Conservation (phyloP, 2,113 vertebrate genomes). For the Hoplias malabaricus region DNA sequence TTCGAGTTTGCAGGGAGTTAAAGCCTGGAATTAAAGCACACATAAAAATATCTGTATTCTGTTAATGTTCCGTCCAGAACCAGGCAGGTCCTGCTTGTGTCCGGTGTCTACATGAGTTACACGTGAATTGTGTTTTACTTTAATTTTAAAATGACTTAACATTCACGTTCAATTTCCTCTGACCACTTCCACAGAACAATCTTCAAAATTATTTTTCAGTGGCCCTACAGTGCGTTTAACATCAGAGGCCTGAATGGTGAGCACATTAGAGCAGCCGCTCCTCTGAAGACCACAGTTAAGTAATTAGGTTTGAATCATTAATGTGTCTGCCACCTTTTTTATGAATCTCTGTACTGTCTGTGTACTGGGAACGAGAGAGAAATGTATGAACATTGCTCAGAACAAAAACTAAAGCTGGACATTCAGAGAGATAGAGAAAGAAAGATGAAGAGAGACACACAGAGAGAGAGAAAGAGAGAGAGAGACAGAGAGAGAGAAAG, state of each 20-base stretch:
- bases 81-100: no score
- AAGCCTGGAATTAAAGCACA: no score
- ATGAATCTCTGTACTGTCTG: slow-evolving; percentile 38
- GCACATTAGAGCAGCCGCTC: slow-evolving; percentile 33
- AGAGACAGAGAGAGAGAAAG: no score
- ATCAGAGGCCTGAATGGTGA: slow-evolving; percentile 34
- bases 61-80: no score
- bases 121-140: no score
- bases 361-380: background rate
- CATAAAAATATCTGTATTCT: no score
- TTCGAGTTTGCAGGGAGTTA: no score
- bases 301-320: slow-evolving; percentile 68
- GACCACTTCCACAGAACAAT: background rate
- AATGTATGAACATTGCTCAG: slow-evolving; percentile 4
- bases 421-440: background rate
- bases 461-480: no score
- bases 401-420: background rate
- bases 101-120: no score
- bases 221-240: slow-evolving; percentile 3
- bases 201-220: background rate
- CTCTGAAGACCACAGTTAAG: slow-evolving; percentile 42
- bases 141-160: background rate
- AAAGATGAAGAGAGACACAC: background rate
- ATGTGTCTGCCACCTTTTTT: slow-evolving; percentile 36
- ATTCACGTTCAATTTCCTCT: background rate